phyloP scores from a whole-genome alignment of 2,797 vertebrate species.

The Salarias fasciatus region DNA sequence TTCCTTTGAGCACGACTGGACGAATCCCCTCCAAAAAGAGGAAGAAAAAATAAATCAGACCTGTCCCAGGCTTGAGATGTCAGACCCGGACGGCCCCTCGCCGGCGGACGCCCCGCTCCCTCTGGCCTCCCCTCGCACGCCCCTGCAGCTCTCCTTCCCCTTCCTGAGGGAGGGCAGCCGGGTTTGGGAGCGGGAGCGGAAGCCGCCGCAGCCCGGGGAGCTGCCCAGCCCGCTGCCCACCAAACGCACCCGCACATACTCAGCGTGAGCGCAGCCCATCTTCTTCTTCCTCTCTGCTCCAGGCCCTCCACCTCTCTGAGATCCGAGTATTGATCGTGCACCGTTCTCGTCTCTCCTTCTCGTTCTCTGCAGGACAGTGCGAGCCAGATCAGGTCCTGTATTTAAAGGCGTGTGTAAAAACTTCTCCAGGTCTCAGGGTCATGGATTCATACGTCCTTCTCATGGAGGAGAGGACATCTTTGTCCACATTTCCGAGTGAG shows the following conservation, averaged over 20 bases:
- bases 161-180: slow-evolving; percentile 92
- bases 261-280: slow-evolving; percentile 88
- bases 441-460: slow-evolving; percentile 93
- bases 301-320: not conserved
- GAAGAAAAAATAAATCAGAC: not conserved
- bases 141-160: slow-evolving; percentile 91
- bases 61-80: slow-evolving; percentile 67
- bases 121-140: slow-evolving; percentile 86
- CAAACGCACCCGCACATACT: slow-evolving; percentile 96
- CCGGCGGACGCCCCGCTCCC: slow-evolving; percentile 74
- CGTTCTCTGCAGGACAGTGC: slow-evolving; percentile 86
- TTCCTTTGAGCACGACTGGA: slow-evolving; percentile 24
- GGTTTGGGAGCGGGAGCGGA: slow-evolving; percentile 90
- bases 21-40: slow-evolving; percentile 23
- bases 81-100: slow-evolving; percentile 74
- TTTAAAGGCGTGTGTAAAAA: slow-evolving; percentile 96
- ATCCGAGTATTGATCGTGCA: no score
- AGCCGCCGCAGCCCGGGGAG: slow-evolving; percentile 85
- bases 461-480: slow-evolving; percentile 96
- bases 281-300: not conserved
- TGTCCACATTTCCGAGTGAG: slow-evolving; percentile 98
- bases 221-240: slow-evolving; percentile 95
- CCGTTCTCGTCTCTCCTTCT: slow-evolving; percentile 3
- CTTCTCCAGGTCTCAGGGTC: slow-evolving; percentile 97
- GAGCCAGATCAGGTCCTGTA: slow-evolving; percentile 91